Evolutionary conservation across 2,888 invertebrate genomes (phyloP), one percentile per base, ranked within the genome.

Genomic region (Seira sanloemensis): DNA sequence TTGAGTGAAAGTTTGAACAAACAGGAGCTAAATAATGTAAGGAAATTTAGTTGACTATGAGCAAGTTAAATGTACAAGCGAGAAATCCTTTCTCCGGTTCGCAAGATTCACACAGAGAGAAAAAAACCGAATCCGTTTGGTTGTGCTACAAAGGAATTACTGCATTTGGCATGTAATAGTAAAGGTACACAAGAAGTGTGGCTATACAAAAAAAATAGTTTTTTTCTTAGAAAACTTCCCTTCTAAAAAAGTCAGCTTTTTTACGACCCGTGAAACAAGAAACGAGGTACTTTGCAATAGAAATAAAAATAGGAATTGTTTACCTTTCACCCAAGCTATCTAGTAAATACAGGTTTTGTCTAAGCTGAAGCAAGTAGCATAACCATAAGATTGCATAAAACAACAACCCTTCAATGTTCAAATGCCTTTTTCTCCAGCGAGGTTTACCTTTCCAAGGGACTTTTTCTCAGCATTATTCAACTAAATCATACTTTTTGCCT

Each of bases 71-170:
- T 50, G 50, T 16, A n/a, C 50, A 50, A 76, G 82, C 73, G 82
- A 82, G 77, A 83, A 82, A 78, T 67, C 37, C 78, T 58, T 83
- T 83, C 77, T 78, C 78, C 83, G 83, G 83, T 72, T 54, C 66
- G 68, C 37, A 65, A 78, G 77, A 78, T 73, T 78, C 74, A 66
- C 26, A 66, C 23, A 24, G 46, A 68, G 68, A 72, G 21, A n/a
- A 24, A 2, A 50, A n/a, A 50, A 50, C 50, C 2, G 50, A 50
- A 50, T 50, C 50, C 16, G 50, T 50, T 2, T 50, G 16, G 2
- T 2, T 2, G 50, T 50, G 50, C 16, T 37, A 37, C 50, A 50
- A n/a, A n/a, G 50, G 50, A 50, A 50, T 50, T 50, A 50, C n/a
- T 37, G 37, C 12, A 37, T 37, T 50, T 16, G 50, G 50, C 50